phyloP scores from a whole-genome alignment of 2,888 invertebrate species.

The Andrena hattorfiana region DNA sequence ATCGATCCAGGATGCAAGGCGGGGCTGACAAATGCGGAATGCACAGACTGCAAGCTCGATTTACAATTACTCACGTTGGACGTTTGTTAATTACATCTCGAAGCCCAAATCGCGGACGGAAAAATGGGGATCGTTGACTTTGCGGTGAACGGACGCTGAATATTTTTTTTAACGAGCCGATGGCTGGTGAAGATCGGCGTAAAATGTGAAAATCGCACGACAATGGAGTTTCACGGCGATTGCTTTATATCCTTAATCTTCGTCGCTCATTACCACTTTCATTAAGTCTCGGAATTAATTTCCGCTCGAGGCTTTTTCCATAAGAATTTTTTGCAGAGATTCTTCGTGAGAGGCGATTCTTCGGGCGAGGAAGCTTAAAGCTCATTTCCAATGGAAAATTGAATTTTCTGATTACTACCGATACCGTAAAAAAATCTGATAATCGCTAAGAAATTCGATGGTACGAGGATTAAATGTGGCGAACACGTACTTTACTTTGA shows the following conservation, averaged over 20 bases:
- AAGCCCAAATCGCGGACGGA: neutral
- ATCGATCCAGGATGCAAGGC: constrained; percentile 34
- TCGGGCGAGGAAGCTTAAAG: constrained; percentile 20
- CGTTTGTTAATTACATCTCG: neutral
- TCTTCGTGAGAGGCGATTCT: too few relatives aligned
- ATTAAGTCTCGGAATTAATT: constrained; percentile 60
- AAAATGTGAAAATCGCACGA: constrained; percentile 51
- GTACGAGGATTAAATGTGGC: neutral
- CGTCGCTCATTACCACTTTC: constrained; percentile 62
- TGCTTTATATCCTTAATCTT: constrained; percentile 61
- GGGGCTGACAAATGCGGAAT: constrained; percentile 16
- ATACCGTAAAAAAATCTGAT: neutral
- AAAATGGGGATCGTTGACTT: constrained; percentile 6
- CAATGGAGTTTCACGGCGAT: constrained; percentile 46
- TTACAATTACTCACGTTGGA: constrained; percentile 1
- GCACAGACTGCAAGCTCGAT: neutral
- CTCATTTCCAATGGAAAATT: constrained; percentile 31
- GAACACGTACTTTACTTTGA: neutral
- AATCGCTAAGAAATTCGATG: constrained; percentile 3
- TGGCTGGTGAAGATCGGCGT: neutral
- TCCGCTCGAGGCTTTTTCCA: constrained; percentile 43
- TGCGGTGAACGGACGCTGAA: neutral
- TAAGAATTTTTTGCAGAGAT: constrained; percentile 30
- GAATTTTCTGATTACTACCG: constrained; percentile 14
- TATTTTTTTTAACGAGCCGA: neutral